Base-by-base conservation (phyloP, 2,888 invertebrate genomes). In the Macrosiphum euphorbiae region DNA sequence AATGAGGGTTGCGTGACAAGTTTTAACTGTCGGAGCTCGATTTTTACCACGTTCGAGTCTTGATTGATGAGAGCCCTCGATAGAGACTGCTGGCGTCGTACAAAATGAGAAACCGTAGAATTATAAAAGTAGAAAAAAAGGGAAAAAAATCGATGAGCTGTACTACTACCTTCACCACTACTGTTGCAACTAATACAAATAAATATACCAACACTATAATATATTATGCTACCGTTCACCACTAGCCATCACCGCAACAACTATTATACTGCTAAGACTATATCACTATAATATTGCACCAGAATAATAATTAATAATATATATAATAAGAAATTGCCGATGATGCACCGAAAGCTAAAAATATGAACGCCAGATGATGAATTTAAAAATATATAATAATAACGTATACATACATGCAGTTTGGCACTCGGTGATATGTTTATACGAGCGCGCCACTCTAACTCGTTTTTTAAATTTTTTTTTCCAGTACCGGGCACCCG, bases 11-110 rank as follows among this genome's bases (percentile, higher is more conserved):
- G 94, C 94, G 90, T 94, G 94, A 94, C 90, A 86, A 90, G 90
- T 94, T 94, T 86, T 90, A 90, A 94, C 94, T 52, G 94, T 94
- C 86, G 28, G 61, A 86, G 52, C 61, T 94, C 86, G 94, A 94
- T 94, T 94, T 94, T 90, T 94, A 94, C 90, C 85, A 86, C 94
- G 94, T 67, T 90, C 67, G 86, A 90, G 78, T 90, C 94, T 94
- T 94, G 94, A 94, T 94, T 94, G 94, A 94, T 94, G 94, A 94
- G 94, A 94, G 90, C 89, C 11, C 85, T 90, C 86, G 90, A 86
- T 90, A 86, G 58, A 85, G 89, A 93, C 84, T 35, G 94, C 61
- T 90, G 86, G 86, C 52, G 86, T 67, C 50, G 61, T 86, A 90
- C 89, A 94, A 94, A 94, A 93, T 84, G 28, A 87, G 20, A 61